phyloP scores from a whole-genome alignment of 2,113 vertebrate genomes.

The Serilophus lunatus region DNA sequence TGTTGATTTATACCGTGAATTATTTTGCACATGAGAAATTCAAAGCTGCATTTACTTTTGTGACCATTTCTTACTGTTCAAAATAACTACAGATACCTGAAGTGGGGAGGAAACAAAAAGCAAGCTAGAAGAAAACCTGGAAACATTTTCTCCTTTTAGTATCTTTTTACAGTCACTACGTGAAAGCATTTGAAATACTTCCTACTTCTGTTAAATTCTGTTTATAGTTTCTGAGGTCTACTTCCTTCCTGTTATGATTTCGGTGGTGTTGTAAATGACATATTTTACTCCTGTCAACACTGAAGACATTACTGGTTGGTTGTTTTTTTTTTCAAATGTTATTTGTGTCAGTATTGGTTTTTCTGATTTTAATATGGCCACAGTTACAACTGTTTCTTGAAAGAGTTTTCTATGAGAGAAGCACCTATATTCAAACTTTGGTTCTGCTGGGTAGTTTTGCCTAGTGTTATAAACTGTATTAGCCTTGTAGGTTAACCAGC shows the following conservation, averaged over 20 bases:
- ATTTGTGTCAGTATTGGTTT: not conserved
- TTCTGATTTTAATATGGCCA: not conserved
- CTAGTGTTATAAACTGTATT: not conserved
- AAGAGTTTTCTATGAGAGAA: not conserved
- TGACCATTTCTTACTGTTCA: not conserved
- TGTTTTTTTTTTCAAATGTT: not conserved
- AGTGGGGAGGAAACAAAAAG: not conserved
- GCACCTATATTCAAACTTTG: not conserved
- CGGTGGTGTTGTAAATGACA: slow-evolving; percentile 44
- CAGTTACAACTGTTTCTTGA: not conserved
- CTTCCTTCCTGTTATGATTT: slow-evolving; percentile 72
- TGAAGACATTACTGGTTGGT: not conserved
- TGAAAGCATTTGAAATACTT: slow-evolving; percentile 53
- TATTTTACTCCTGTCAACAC: not conserved
- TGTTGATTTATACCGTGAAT: not conserved
- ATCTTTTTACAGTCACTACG: not conserved
- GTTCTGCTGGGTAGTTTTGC: not conserved
- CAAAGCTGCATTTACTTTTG: not conserved
- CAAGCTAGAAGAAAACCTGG: not conserved
- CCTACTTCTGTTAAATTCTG: slow-evolving; percentile 55
- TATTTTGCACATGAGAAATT: not conserved
- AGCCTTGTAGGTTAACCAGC: slow-evolving; percentile 7
- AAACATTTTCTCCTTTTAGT: slow-evolving; percentile 42
- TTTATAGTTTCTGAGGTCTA: slow-evolving; percentile 51
- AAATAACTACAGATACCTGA: slow-evolving; percentile 5